Base-by-base conservation (phyloP, 2,797 vertebrate genomes). In the Acomys russatus region DNA sequence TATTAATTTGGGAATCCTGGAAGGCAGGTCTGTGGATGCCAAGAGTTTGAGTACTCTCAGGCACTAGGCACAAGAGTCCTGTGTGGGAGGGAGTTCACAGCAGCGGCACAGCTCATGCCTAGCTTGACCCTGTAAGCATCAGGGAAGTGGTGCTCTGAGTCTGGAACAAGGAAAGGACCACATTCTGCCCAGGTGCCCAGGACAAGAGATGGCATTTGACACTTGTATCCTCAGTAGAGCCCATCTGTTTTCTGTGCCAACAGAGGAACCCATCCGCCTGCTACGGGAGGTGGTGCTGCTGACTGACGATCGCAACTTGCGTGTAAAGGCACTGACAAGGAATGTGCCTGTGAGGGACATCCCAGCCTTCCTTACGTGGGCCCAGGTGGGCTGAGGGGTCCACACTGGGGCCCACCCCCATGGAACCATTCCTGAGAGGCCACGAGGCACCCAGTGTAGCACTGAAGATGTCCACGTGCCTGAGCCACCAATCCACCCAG, bases 321-420 rank as follows among this genome's bases (percentile, higher is more conserved):
- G 99, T 4, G 99, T 99, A 97, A 99, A 99, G 98, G 99, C 99
- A 0, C 95, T 99, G 98, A 99, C 99, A 17, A 97, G 99, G 95
- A 99, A 99, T 30, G 99, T 99, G 96, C 99, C 99, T 0, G 99
- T 99, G 88, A 98, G 99, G 93, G 99, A 99, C 98, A 99, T 99
- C 98, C 99, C 99, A 0, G 99, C 99, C 89, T 99, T 99, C 98
- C 99, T 99, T 96, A 99, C 99, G 97, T 99, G 99, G 99, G 99
- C 99, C 94, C 99, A 99, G 97, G 99, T 99, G 98, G 99, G 99
- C 98, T 99, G 99, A 99, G 97, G 94, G 76, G 82, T 87, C 92
- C 38, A 18, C 7, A 18, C 95, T 0, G 92, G 92, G 92, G 94
- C 92, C 80, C 96, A 91, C 96, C 98, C 98, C 98, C 94, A 91